These are phyloP conservation scores for Formica exsecta DNA, from an alignment of 1,140 invertebrate species.

Conservation along the genomic window DNA sequence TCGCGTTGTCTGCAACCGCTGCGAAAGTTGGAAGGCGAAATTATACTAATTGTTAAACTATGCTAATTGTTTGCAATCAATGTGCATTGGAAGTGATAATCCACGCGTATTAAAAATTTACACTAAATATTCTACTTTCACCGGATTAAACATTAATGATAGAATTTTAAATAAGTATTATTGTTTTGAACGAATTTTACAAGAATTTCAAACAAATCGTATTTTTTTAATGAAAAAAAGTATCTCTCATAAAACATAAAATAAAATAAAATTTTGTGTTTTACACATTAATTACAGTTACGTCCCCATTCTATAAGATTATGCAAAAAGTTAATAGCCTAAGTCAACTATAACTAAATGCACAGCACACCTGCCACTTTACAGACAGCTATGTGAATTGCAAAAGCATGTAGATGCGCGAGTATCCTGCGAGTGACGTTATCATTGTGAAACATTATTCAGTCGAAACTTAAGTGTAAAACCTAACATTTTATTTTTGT, in stretches of 20 bases:
- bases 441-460: conserved; percentile 15
- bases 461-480: not conserved
- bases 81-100: not conserved
- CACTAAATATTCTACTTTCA: not conserved
- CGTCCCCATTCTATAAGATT: not conserved
- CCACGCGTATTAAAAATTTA: not conserved
- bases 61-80: not conserved
- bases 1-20: not conserved
- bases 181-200: not conserved
- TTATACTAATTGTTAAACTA: not conserved
- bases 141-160: not conserved
- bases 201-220: not conserved
- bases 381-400: conserved; percentile 20
- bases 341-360: not conserved
- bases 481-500: conserved; percentile 14
- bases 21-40: not conserved
- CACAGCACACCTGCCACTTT: not conserved
- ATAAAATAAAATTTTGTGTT: not conserved
- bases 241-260: not conserved
- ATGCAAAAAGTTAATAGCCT: too few species aligned
- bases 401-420: conserved; percentile 8
- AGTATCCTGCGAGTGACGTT: conserved; percentile 10
- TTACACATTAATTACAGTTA: not conserved
- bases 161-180: too few species aligned
- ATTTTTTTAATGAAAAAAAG: too few species aligned